Evolutionary conservation across 2,888 invertebrate species (phyloP), one percentile per base, ranked within the genome.

Genomic region (Drosophila recens): DNA sequence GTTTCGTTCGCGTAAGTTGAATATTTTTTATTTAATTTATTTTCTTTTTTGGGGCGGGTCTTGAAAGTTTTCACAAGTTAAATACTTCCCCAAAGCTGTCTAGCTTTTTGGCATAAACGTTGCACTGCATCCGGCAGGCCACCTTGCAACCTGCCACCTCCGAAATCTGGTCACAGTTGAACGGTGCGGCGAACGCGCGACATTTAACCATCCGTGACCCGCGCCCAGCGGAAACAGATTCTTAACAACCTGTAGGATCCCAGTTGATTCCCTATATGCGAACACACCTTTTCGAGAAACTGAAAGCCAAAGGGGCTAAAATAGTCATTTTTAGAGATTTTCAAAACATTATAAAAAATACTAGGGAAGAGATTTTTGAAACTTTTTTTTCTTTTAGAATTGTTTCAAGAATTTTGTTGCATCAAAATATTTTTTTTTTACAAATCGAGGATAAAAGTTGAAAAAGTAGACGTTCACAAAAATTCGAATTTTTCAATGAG

Each of bases 1-100:
- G 82, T 48, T 80, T 80, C 52, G 65, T 80, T 27, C 79, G 80
- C 70, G 80, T 80, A 53, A 81, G 80, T 81, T 23, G 4, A 27
- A 54, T 33, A 36, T 4, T 42, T 42, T 42, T 36, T 17, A 15
- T 45, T 46, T 38, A 10, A 23, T 20, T 45, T 53, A 3, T n/a
- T 6, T 8, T 38, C 8, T 15, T 15, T 13, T 45, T 53, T 27
- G 20, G 27, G 38, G 17, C 43, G 15, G n/a, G 30, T 27, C 40
- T 65, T 56, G 42, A 51, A 64, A 57, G 58, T 54, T 49, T 52
- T n/a, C n/a, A 20, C 34, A 20, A 57, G 11, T 46, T 56, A 20
- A 42, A 13, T 13, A 3, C 20, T 23, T 43, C 43, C 23, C 43
- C 20, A 42, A 38, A n/a, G 36, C 6, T 38, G n/a, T 43, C 20